Percentiles rank a stretch among this genome's conserved stretches.
phyloP scores from a whole-genome alignment of 2,888 invertebrate genomes.

The Hipparchia sbordonii region DNA sequence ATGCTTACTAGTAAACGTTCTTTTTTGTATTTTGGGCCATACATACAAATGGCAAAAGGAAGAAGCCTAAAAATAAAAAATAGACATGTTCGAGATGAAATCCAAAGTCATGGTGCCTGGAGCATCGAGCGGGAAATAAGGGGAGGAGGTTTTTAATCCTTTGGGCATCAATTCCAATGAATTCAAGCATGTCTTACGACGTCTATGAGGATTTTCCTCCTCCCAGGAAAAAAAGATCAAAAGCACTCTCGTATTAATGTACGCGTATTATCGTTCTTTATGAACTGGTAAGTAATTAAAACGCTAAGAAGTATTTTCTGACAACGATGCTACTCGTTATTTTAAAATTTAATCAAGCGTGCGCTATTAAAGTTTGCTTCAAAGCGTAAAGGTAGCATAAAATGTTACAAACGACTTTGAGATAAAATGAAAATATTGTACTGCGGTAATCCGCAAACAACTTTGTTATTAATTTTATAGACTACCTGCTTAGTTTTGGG shows the following conservation, averaged over 20 bases:
- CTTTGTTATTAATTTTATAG: neutral
- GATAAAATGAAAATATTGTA: neutral
- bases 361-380: neutral
- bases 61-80: too few species aligned
- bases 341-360: constrained; percentile 15
- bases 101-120: too few species aligned
- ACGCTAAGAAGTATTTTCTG: neutral
- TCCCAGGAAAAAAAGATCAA: too few species aligned
- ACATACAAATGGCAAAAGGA: too few species aligned
- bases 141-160: too few species aligned
- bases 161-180: too few species aligned
- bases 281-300: too few species aligned
- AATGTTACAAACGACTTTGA: neutral
- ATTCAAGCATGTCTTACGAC: too few species aligned
- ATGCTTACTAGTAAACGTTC: neutral
- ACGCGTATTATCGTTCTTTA: neutral
- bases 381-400: neutral
- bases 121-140: too few species aligned
- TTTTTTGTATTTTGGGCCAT: neutral
- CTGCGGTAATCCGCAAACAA: neutral
- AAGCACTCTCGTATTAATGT: too few species aligned
- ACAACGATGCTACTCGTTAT: neutral
- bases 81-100: too few species aligned
- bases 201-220: too few species aligned
- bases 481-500: neutral